Evolutionary conservation across 2,888 invertebrate species (phyloP).

Genomic region (Lingula anatina): DNA sequence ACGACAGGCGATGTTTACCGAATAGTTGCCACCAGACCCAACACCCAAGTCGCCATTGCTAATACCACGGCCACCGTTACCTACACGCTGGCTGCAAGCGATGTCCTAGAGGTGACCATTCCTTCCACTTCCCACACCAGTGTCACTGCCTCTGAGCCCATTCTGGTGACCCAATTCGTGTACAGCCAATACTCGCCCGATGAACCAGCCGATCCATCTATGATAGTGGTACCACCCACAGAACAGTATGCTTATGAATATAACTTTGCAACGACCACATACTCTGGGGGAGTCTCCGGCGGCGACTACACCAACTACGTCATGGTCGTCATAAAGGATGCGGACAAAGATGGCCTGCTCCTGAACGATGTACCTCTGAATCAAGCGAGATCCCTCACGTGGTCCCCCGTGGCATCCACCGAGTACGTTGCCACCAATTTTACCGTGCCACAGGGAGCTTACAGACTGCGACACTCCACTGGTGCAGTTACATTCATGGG

Average conservation of each 20-base stretch:
- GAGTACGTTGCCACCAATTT: not conserved
- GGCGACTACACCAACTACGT: not conserved
- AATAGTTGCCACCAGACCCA: not conserved
- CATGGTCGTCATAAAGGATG: not conserved
- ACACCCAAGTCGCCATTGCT: not conserved
- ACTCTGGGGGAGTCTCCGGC: not conserved
- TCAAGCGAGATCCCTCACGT: not conserved
- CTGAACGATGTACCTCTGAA: not conserved
- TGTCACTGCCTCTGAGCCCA: conserved; percentile 5
- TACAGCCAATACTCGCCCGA: not conserved
- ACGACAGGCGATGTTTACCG: conserved; percentile 14
- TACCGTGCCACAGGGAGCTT: conserved; percentile 3
- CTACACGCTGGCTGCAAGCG: not conserved
- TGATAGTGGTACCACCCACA: conserved; percentile 14
- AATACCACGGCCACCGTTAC: not conserved
- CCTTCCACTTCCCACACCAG: not conserved
- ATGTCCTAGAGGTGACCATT: conserved; percentile 2
- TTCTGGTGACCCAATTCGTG: conserved; percentile 11
- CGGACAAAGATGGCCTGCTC: not conserved
- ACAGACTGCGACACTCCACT: conserved; percentile 5
- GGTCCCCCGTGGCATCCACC: not conserved
- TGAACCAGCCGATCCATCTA: conserved; percentile 13
- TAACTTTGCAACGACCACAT: not conserved
- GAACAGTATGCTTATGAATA: not conserved
- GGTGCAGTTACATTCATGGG: conserved; percentile 11